phyloP scores from a whole-genome alignment of 2,888 invertebrate species.

The Orthosia gracilis region DNA sequence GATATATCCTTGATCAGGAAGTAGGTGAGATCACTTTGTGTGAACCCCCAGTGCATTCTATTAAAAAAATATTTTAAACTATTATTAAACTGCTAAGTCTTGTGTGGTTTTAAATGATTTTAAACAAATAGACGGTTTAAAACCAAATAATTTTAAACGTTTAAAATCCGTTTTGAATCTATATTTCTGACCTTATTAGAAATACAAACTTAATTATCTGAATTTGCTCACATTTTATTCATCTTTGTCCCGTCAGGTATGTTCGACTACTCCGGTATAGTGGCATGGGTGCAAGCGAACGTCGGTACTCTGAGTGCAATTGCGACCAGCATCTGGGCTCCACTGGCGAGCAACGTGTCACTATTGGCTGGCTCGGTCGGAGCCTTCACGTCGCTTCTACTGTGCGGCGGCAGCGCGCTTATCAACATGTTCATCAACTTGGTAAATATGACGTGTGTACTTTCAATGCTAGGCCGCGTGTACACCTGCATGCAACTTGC shows the following conservation, averaged over 20 bases:
- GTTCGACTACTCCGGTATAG: slow-evolving; percentile 94
- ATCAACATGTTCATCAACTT: slow-evolving; percentile 96
- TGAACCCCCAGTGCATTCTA: too few species aligned
- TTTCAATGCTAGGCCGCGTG: not conserved
- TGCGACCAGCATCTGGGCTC: slow-evolving; percentile 96
- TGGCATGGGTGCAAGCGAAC: slow-evolving; percentile 97
- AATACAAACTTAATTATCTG: too few species aligned
- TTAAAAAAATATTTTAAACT: too few species aligned
- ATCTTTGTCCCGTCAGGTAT: slow-evolving; percentile 86
- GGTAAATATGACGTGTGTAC: slow-evolving; percentile 84
- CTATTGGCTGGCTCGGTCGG: slow-evolving; percentile 96
- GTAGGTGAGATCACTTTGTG: too few species aligned
- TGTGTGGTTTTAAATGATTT: too few species aligned
- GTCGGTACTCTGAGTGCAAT: slow-evolving; percentile 97
- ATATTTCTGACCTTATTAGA: too few species aligned
- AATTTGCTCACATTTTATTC: not conserved
- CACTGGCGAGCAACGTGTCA: slow-evolving; percentile 98
- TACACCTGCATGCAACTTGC: too few species aligned
- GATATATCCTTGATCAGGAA: too few species aligned
- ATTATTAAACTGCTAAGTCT: too few species aligned
- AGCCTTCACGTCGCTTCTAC: slow-evolving; percentile 96
- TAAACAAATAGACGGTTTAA: too few species aligned
- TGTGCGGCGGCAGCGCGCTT: slow-evolving; percentile 97
- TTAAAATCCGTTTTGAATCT: too few species aligned
- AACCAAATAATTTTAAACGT: too few species aligned